phyloP scores from a whole-genome alignment of 2,888 invertebrate species.

The Drosophila anomelani region DNA sequence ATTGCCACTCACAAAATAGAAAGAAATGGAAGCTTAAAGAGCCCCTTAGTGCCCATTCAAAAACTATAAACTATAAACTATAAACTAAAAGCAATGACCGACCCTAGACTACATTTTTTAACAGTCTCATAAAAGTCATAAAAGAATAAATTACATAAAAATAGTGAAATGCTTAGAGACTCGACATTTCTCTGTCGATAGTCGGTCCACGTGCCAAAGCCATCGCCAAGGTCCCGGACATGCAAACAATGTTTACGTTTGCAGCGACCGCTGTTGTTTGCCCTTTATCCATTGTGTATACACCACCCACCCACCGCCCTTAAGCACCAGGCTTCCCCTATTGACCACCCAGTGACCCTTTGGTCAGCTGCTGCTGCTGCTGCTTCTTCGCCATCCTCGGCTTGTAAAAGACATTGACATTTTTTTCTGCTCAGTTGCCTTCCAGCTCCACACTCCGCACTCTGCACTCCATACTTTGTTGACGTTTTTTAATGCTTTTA shows the following conservation, averaged over 20 bases:
- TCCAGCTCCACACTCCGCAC: slow-evolving; percentile 3
- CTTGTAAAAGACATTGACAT: slow-evolving; percentile 64
- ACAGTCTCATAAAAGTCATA: neutral
- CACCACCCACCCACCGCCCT: neutral
- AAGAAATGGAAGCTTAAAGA: neutral
- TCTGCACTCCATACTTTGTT: slow-evolving; percentile 51
- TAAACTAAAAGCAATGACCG: neutral
- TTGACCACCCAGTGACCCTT: slow-evolving; percentile 4
- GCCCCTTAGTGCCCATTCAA: neutral
- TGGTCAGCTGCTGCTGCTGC: slow-evolving; percentile 20
- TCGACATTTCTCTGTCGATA: slow-evolving; percentile 8
- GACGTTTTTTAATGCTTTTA: slow-evolving; percentile 62
- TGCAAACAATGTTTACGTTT: slow-evolving; percentile 30
- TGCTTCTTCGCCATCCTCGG: slow-evolving; percentile 27
- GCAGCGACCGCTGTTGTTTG: slow-evolving; percentile 14
- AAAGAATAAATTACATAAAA: no score
- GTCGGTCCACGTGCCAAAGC: slow-evolving; percentile 13
- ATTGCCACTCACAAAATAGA: neutral
- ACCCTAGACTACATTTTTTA: neutral
- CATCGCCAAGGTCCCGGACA: slow-evolving; percentile 18
- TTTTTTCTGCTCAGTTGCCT: slow-evolving; percentile 32
- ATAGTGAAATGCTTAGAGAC: neutral
- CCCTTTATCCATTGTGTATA: slow-evolving; percentile 21
- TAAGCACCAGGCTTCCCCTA: slow-evolving; percentile 5
- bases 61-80: neutral